phyloP scores from a whole-genome alignment of 2,113 vertebrate genomes.

The Xiphophorus hellerii region DNA sequence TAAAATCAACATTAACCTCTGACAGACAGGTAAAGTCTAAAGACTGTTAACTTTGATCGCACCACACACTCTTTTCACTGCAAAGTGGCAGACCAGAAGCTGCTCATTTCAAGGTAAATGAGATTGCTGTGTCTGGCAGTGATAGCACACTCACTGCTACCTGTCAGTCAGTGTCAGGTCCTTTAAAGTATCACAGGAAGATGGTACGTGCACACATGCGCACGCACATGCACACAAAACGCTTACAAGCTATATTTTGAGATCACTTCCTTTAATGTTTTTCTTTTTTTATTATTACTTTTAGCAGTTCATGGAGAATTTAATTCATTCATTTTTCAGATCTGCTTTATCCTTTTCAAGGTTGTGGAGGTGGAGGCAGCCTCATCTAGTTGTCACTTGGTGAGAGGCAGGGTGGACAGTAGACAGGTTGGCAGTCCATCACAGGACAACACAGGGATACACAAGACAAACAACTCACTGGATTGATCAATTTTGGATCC shows the following conservation, averaged over 20 bases:
- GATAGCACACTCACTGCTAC: constrained; percentile 21
- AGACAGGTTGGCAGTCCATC: constrained; percentile 1
- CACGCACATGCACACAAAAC: not conserved
- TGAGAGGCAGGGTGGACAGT: not conserved
- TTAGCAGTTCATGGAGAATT: not conserved
- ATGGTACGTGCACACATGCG: not conserved
- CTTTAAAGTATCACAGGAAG: constrained; percentile 26
- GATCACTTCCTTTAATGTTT: not conserved
- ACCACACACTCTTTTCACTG: constrained; percentile 15
- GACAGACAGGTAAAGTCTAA: constrained; percentile 16
- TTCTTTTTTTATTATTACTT: not conserved
- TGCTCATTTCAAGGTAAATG: constrained; percentile 24
- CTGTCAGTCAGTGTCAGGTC: constrained; percentile 40
- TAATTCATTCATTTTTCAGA: not conserved
- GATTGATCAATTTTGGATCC: not conserved
- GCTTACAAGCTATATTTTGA: constrained; percentile 4
- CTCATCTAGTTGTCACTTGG: not conserved
- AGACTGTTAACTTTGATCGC: constrained; percentile 29
- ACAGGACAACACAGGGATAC: not conserved
- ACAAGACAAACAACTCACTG: constrained; percentile 1
- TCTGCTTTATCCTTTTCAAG: constrained; percentile 2
- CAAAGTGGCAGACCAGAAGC: constrained; percentile 27
- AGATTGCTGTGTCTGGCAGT: constrained; percentile 20
- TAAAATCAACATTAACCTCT: constrained; percentile 24
- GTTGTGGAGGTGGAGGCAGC: not conserved